Conservation (phyloP, 2,797 vertebrate genomes). For the Rhinogobio ventralis region DNA sequence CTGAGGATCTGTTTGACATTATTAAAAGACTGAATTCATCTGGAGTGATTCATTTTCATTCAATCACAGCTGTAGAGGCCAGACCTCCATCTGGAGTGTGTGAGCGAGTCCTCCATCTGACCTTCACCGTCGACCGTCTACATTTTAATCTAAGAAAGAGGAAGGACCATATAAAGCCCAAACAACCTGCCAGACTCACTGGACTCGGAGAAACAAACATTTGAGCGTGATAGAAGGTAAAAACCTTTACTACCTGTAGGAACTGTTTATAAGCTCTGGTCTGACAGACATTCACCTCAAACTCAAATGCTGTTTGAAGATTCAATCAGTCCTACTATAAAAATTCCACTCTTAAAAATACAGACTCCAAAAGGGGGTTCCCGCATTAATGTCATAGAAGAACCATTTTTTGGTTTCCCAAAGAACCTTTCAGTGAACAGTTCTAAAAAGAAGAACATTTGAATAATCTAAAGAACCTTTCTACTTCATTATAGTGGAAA, state of each 20-base stretch:
- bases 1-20: conserved; percentile 18
- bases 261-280: conserved; percentile 1
- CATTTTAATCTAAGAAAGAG: conserved; percentile 48
- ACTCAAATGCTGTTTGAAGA: not conserved
- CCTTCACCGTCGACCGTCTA: conserved; percentile 45
- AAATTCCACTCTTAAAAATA: not conserved
- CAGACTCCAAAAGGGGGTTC: not conserved
- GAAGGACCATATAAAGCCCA: conserved; percentile 40
- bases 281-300: not conserved
- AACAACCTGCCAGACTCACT: conserved; percentile 31
- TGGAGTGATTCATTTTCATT: conserved; percentile 45
- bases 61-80: conserved; percentile 50
- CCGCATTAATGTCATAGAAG: not conserved
- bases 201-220: conserved; percentile 43
- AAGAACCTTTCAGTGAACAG: not conserved
- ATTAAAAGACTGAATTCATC: conserved; percentile 32
- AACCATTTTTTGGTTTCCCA: not conserved
- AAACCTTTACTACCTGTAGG: not conserved
- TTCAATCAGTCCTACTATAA: not conserved
- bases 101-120: conserved; percentile 29
- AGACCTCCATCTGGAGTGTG: conserved; percentile 65
- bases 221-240: conserved; percentile 13
- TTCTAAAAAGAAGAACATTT: not conserved
- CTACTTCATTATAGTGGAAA: not conserved
- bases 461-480: not conserved